Conservation (phyloP, 2,797 vertebrate genomes). For the Sciurus carolinensis region DNA sequence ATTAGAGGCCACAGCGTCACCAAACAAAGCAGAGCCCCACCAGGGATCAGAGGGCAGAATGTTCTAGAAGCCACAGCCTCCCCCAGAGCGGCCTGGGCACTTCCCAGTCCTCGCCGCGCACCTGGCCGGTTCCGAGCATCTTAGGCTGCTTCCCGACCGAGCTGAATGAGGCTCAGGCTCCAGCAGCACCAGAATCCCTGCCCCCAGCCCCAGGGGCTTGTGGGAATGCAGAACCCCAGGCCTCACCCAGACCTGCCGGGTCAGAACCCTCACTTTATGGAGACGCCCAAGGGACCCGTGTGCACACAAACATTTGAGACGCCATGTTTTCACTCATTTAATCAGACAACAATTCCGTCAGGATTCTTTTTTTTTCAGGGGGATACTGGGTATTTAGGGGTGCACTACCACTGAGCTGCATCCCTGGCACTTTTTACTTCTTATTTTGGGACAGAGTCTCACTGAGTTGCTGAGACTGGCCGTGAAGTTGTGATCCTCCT, state of each 20-base stretch:
- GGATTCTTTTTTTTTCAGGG: neutral
- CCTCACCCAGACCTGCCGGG: neutral
- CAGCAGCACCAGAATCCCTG: accelerated
- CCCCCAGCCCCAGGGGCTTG: no score
- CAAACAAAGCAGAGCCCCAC: neutral
- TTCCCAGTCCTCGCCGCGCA: neutral
- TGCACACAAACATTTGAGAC: neutral
- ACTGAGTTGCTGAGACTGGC: no score
- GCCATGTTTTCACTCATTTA: neutral
- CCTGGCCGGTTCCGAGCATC: neutral
- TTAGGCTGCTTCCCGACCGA: accelerated
- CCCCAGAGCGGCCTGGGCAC: neutral
- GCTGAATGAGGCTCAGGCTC: neutral
- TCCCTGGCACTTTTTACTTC: no score
- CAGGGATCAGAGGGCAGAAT: conserved; percentile 1
- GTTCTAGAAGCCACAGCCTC: conserved; percentile 30
- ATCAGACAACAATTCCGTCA: neutral
- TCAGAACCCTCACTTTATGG: neutral
- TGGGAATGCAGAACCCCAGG: neutral
- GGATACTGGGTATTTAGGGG: no score
- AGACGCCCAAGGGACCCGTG: accelerated
- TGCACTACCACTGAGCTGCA: no score
- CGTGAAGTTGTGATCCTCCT: no score
- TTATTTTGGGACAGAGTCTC: no score
- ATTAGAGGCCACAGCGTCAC: neutral